Evolutionary conservation across 2,888 invertebrate species (phyloP).

Genomic region (Andrena camellia): DNA sequence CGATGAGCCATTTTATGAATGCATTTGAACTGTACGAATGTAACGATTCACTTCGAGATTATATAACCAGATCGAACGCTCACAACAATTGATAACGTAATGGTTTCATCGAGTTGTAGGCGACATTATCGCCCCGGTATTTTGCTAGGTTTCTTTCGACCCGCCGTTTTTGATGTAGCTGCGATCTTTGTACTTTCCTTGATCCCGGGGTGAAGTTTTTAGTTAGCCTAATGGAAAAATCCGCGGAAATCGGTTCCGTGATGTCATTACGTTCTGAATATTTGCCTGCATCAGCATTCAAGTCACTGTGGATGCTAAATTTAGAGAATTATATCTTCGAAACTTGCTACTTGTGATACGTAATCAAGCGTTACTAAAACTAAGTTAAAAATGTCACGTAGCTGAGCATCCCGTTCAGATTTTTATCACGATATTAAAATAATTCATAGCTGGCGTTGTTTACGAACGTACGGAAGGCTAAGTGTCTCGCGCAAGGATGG

Average conservation of each 20-base stretch:
- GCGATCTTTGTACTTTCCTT: constrained; percentile 40
- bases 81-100: constrained; percentile 13
- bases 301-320: background rate
- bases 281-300: background rate
- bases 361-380: no score
- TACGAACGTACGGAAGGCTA: no score
- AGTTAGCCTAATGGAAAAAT: background rate
- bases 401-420: no score
- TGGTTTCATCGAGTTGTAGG: background rate
- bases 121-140: background rate
- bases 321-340: background rate
- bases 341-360: no score
- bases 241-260: background rate
- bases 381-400: no score
- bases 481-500: background rate
- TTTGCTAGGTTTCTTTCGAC: constrained; percentile 18
- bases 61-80: constrained; percentile 7
- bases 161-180: background rate
- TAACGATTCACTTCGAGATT: constrained; percentile 7
- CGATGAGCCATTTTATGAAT: background rate
- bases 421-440: no score
- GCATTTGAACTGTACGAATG: background rate
- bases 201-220: constrained; percentile 32
- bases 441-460: no score
- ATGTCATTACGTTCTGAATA: background rate